Evolutionary conservation across 2,797 vertebrate species (phyloP).

Genomic region (Tragopan temminckii): DNA sequence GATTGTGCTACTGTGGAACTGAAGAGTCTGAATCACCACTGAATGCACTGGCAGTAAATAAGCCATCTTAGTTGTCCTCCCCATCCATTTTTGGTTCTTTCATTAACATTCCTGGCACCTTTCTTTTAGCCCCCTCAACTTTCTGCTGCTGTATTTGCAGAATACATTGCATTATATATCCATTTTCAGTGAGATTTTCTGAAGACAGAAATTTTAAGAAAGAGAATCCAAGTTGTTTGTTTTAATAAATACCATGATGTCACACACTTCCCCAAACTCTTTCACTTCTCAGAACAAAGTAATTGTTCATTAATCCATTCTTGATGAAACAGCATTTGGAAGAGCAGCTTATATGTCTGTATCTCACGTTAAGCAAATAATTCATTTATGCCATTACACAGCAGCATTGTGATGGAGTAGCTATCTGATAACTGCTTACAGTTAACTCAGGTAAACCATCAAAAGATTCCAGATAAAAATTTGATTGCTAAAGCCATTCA

Average conservation of each 20-base stretch:
- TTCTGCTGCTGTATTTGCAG: background rate
- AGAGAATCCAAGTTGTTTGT: background rate
- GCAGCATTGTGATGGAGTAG: background rate
- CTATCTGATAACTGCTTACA: background rate
- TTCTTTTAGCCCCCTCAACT: background rate
- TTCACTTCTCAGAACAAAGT: background rate
- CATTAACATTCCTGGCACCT: background rate
- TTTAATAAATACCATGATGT: background rate
- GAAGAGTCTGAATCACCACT: background rate
- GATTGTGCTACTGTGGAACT: background rate
- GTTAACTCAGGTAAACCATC: background rate
- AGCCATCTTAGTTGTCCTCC: background rate
- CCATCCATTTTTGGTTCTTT: background rate
- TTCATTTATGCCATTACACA: background rate
- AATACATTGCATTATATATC: background rate
- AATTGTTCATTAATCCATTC: background rate
- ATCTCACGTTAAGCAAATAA: background rate
- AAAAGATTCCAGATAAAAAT: background rate
- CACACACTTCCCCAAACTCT: background rate
- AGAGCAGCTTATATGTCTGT: background rate
- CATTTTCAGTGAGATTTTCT: background rate
- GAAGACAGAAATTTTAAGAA: background rate
- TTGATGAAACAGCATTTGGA: background rate
- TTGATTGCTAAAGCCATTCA: background rate
- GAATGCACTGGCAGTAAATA: background rate